Percentiles rank a stretch among this genome's conserved stretches.
Conservation (phyloP, 2,797 vertebrate species). For the Falco concolor region DNA sequence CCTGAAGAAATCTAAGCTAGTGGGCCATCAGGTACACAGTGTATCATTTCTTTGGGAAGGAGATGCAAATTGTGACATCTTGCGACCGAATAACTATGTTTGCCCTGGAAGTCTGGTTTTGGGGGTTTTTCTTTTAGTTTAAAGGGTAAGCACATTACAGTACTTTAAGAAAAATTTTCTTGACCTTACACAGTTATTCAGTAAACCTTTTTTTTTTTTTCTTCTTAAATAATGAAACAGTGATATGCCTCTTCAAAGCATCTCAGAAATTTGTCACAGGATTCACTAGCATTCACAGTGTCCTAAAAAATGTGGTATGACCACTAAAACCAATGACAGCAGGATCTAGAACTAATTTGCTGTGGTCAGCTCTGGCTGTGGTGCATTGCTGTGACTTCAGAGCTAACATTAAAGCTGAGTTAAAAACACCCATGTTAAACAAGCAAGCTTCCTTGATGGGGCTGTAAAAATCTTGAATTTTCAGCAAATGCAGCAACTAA, state of each 20-base stretch:
- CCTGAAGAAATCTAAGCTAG: background rate
- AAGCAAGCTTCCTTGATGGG: background rate
- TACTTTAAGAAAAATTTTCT: background rate
- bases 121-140: background rate
- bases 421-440: background rate
- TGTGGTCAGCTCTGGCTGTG: background rate
- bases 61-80: background rate
- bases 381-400: background rate
- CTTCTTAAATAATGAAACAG: background rate
- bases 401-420: background rate
- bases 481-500: background rate
- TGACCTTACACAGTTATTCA: background rate
- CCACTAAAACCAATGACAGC: background rate
- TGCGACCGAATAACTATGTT: background rate
- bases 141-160: background rate
- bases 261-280: background rate
- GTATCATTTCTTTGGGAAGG: background rate
- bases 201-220: background rate
- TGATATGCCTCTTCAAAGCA: background rate
- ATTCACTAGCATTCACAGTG: background rate
- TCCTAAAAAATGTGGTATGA: background rate
- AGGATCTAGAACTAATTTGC: background rate
- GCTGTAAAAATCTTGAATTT: background rate
- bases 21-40: background rate
- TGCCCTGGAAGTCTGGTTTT: background rate